Percentiles rank a stretch among this genome's conserved stretches.
phyloP scores from a whole-genome alignment of 1,140 invertebrate genomes.

The Drosophila teissieri region DNA sequence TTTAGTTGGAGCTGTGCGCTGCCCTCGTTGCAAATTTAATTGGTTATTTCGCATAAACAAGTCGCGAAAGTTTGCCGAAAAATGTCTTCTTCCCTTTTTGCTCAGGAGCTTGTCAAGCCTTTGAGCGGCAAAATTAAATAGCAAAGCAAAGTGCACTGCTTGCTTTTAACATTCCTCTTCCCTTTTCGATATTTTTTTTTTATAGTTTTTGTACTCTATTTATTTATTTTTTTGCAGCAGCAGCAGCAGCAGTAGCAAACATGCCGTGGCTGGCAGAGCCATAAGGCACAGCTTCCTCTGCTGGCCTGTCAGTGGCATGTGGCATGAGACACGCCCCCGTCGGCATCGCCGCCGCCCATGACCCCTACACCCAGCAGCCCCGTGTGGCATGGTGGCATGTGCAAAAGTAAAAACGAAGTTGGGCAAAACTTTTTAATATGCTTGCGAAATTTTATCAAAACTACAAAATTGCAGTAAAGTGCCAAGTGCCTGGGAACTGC shows the following conservation, averaged over 20 bases:
- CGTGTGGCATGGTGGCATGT: constrained; percentile 74
- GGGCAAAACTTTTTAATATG: constrained; percentile 82
- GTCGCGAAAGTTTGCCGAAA: constrained; percentile 55
- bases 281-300: constrained; percentile 66
- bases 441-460: constrained; percentile 84
- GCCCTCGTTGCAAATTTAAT: constrained; percentile 44
- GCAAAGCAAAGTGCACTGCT: constrained; percentile 76
- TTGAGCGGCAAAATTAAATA: constrained; percentile 80
- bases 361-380: constrained; percentile 12
- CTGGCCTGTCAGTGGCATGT: constrained; percentile 73
- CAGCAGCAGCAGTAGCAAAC: constrained; percentile 53
- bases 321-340: constrained; percentile 37
- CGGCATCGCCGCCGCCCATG: not conserved
- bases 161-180: constrained; percentile 47
- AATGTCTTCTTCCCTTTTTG: constrained; percentile 42
- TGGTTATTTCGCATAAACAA: constrained; percentile 63
- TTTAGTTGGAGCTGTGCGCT: constrained; percentile 10
- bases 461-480: constrained; percentile 83
- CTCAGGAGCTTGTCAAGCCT: constrained; percentile 67
- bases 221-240: constrained; percentile 40
- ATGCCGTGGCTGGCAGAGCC: constrained; percentile 70
- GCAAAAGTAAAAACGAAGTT: constrained; percentile 82
- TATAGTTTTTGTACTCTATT: constrained; percentile 1
- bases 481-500: constrained; percentile 71
- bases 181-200: constrained; percentile 41